Evolutionary conservation across 1,140 invertebrate genomes (phyloP).

Genomic region (Leptopilina boulardi): DNA sequence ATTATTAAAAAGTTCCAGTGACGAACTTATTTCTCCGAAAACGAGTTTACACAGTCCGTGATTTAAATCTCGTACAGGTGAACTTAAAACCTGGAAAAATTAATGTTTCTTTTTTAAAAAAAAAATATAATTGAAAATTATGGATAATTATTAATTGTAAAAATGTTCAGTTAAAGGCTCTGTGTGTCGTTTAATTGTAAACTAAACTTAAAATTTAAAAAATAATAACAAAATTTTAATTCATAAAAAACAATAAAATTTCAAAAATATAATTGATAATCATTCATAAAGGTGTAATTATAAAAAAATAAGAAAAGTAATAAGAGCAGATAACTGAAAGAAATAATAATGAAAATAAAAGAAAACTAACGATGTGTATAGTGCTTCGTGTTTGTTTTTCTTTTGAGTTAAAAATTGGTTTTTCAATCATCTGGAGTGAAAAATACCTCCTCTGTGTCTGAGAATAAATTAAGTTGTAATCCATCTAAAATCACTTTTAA

Average conservation of each 20-base stretch:
- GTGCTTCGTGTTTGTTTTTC: not conserved
- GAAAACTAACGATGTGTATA: constrained; percentile 23
- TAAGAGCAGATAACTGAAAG: constrained; percentile 22
- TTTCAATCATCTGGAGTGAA: not conserved
- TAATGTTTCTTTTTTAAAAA: constrained; percentile 34
- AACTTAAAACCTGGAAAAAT: constrained; percentile 79
- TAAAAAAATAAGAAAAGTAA: not conserved
- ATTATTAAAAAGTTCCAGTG: constrained; percentile 82
- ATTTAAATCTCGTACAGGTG: constrained; percentile 84
- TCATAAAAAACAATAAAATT: not conserved
- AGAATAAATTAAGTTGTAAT: constrained; percentile 82
- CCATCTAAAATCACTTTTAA: constrained; percentile 82
- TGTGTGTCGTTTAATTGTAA: not conserved
- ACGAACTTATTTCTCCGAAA: constrained; percentile 82
- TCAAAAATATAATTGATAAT: not conserved
- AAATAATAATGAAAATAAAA: constrained; percentile 30
- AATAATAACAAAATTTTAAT: not conserved
- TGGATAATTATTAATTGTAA: constrained; percentile 24
- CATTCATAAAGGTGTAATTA: not conserved
- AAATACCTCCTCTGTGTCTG: constrained; percentile 82
- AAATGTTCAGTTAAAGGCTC: constrained; percentile 18
- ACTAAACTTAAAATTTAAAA: not conserved
- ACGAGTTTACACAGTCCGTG: constrained; percentile 84
- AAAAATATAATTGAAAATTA: too few species aligned
- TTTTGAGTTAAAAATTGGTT: not conserved